Percentiles rank a stretch among this genome's conserved stretches.
These are phyloP conservation scores for Myotis brandtii DNA, from an alignment of 2,113 vertebrate genomes.

Conservation along the genomic window DNA sequence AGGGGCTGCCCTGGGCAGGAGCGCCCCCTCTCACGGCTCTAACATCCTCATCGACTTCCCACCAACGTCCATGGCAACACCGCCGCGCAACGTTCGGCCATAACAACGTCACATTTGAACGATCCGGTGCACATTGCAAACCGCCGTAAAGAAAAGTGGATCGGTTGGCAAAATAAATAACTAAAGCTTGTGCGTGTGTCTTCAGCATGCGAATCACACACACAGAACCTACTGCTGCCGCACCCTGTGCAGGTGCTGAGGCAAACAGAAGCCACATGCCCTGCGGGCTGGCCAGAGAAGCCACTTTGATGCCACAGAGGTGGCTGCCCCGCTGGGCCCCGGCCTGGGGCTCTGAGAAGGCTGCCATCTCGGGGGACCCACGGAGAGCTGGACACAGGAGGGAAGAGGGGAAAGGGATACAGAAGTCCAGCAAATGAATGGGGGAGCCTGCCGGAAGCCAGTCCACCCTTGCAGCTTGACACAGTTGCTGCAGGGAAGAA, in stretches of 20 bases:
- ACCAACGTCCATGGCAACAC: neutral
- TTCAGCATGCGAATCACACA: neutral
- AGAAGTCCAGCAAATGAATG: neutral
- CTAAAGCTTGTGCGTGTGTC: neutral
- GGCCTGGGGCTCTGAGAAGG: neutral
- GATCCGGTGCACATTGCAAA: accelerated
- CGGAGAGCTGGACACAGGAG: neutral
- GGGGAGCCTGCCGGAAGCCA: too few species aligned
- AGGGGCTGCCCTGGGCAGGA: neutral
- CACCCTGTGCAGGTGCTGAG: neutral
- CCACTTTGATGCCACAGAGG: neutral
- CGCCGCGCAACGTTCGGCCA: accelerated
- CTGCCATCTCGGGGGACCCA: neutral
- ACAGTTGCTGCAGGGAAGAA: too few species aligned
- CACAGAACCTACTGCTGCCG: neutral
- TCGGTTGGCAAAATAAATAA: neutral
- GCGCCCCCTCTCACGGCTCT: neutral
- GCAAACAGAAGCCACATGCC: neutral
- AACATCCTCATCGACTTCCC: too few species aligned
- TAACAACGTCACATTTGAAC: neutral
- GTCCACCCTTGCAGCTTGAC: too few species aligned
- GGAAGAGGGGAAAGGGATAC: neutral
- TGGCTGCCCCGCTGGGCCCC: neutral
- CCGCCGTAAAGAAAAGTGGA: neutral
- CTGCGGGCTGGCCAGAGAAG: neutral